Base-by-base conservation (phyloP, 2,113 vertebrate genomes). In the Bubo blakistoni region DNA sequence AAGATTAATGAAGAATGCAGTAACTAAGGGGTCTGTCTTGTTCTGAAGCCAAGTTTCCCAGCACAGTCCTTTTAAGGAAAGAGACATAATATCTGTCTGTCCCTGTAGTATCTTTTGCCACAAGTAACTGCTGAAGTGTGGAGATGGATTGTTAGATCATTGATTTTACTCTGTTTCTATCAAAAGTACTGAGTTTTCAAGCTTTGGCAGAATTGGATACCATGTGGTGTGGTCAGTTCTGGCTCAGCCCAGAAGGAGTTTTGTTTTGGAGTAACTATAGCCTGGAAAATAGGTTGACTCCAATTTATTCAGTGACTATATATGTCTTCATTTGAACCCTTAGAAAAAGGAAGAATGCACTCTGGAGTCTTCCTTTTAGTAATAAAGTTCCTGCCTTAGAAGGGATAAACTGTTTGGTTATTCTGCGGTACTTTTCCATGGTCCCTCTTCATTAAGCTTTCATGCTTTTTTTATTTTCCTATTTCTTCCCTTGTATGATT, bases 21-120 rank as follows among this genome's bases (percentile, higher is more conserved):
- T 63, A 42, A 76, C 70, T 61, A 24, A 77, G 74, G 95, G 91
- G 93, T 94, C 94, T 95, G 84, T 79, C 78, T 69, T 91, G 61
- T 87, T 89, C 81, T 79, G 36, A 80, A 90, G 81, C 93, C 81
- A 91, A 22, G 61, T 90, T 85, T 85, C 49, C n/a, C 70, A 89
- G 78, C 58, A 27, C 11, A 1, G 30, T 24, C 93, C 91, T 94
- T 96, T 80, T 96, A 85, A 94, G 94, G 90, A 47, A 87, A 87
- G 93, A 82, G 49, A 8, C 24, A 10, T 12, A 40, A 9, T 71
- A 58, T 77, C 54, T 84, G 34, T 67, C 77, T 91, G 34, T 74
- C 34, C 40, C 13, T 61, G 74, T 25, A 71, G 57, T 71, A 57
- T 91, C 65, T 84, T 84, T 84, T 81, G 42, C 73, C 40, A 76